Conservation (phyloP, 2,888 invertebrate genomes). For the Frankliniella intonsa region DNA sequence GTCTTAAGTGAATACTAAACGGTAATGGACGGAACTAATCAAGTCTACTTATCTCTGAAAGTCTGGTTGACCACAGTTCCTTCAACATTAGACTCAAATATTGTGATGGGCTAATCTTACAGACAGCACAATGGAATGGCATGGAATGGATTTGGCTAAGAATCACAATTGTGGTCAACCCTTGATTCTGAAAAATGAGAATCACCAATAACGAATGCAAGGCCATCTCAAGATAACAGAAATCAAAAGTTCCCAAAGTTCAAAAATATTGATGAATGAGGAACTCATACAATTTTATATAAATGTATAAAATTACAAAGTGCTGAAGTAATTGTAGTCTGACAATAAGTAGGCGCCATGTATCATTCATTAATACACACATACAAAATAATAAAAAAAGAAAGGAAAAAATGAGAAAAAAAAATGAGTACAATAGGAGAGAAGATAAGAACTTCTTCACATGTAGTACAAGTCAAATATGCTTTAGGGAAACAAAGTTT, state of each 20-base stretch:
- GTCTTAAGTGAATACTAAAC: constrained; percentile 17
- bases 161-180: no score
- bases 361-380: not conserved
- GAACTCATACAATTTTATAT: not conserved
- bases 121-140: no score
- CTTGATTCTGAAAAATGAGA: not conserved
- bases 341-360: not conserved
- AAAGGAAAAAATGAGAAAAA: not conserved
- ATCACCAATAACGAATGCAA: not conserved
- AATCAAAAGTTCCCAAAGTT: not conserved
- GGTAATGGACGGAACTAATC: constrained; percentile 13
- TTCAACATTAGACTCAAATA: not conserved
- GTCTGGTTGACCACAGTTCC: not conserved
- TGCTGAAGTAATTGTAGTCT: not conserved
- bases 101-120: not conserved
- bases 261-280: not conserved
- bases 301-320: constrained; percentile 11
- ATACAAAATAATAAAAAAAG: not conserved
- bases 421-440: not conserved
- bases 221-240: not conserved
- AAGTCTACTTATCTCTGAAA: constrained; percentile 15
- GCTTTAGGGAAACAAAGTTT: no score
- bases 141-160: no score
- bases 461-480: no score
- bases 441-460: no score